A percentile compares a stretch with the other conserved stretches of the same genome.
Conservation (phyloP, 1,140 invertebrate genomes). For the Tribolium castaneum region DNA sequence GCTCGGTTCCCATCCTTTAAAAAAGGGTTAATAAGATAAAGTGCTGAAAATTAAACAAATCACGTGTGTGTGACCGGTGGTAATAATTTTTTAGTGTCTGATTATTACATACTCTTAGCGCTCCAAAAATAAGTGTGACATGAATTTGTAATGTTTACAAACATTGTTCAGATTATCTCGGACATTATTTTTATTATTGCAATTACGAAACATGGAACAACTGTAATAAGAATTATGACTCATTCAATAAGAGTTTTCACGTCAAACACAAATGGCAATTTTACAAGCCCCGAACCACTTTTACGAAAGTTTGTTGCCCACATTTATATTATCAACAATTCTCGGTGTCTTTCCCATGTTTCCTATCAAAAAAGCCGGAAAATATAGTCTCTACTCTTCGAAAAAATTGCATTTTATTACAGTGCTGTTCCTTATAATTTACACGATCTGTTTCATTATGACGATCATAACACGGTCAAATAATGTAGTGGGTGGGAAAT, state of each 20-base stretch:
- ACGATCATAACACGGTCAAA: conserved; percentile 26
- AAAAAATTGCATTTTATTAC: conserved; percentile 38
- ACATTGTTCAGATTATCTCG: not conserved
- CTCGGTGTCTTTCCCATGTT: conserved; percentile 38
- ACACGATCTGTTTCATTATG: conserved; percentile 7
- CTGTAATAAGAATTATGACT: not conserved
- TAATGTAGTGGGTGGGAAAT: not conserved
- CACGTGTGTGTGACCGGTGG: too few species aligned
- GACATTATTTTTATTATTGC: not conserved
- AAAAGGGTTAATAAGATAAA: too few species aligned
- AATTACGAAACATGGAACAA: not conserved
- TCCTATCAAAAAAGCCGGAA: not conserved
- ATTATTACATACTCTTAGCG: not conserved
- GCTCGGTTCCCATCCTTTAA: too few species aligned
- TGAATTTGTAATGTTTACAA: conserved; percentile 24
- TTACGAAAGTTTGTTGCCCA: conserved; percentile 14
- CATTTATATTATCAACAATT: conserved; percentile 9
- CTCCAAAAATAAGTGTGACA: conserved; percentile 17
- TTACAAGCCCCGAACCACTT: not conserved
- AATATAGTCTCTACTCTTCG: conserved; percentile 10
- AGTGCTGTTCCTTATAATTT: conserved; percentile 24
- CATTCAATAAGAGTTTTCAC: not conserved
- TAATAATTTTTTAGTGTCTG: not conserved
- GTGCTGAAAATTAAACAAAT: too few species aligned
- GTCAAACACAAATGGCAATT: not conserved